phyloP scores from a whole-genome alignment of 2,113 vertebrate genomes.

The Nettapus auritus region DNA sequence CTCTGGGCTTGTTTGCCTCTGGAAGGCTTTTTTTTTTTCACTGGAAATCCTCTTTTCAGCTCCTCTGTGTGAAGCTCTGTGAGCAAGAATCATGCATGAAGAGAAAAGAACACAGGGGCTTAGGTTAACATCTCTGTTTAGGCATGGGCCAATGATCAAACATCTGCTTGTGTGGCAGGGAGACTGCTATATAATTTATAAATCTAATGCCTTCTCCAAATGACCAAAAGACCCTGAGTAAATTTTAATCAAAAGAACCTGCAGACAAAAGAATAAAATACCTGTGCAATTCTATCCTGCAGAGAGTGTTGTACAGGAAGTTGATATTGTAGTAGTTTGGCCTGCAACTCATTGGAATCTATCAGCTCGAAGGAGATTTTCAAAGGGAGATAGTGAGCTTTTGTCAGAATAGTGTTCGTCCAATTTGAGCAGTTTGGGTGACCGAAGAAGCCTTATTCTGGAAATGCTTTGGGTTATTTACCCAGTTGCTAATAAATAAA shows the following conservation, averaged over 20 bases:
- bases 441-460: neutral
- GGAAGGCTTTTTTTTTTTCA: neutral
- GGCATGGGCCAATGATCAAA: slow-evolving; percentile 6
- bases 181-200: neutral
- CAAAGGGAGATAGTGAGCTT: neutral
- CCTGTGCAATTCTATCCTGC: neutral
- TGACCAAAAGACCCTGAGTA: neutral
- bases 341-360: neutral
- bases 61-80: neutral
- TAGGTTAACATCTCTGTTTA: slow-evolving; percentile 11
- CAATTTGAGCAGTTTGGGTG: neutral
- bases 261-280: neutral
- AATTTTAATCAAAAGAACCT: neutral
- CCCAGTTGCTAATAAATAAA: neutral
- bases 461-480: neutral
- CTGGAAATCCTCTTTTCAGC: slow-evolving; percentile 21
- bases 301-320: neutral
- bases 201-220: neutral
- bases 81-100: slow-evolving; percentile 21
- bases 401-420: neutral
- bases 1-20: neutral
- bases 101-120: slow-evolving; percentile 22
- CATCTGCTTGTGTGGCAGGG: neutral
- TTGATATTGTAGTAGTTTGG: neutral
- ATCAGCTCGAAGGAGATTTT: neutral